A percentile compares a stretch with the other conserved stretches of the same genome.
These are phyloP conservation scores for Monochamus saltuarius DNA, from an alignment of 1,140 invertebrate species.

Conservation along the genomic window DNA sequence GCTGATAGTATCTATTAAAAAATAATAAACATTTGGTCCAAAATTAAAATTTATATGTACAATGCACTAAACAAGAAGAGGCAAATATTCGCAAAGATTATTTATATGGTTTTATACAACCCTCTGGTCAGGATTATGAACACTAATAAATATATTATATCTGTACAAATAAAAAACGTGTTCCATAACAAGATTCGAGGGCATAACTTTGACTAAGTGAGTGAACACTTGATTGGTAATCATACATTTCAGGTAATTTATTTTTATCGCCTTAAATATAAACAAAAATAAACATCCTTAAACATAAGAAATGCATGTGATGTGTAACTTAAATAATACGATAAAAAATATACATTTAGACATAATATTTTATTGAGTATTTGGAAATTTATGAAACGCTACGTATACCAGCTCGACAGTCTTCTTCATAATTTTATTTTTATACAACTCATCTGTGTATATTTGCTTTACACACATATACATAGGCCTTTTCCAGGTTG, in stretches of 20 bases:
- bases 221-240: slow-evolving; percentile 48
- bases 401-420: slow-evolving; percentile 8
- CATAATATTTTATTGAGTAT: slow-evolving; percentile 34
- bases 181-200: slow-evolving; percentile 19
- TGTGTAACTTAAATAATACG: slow-evolving; percentile 31
- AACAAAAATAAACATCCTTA: slow-evolving; percentile 21
- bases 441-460: too few relatives aligned
- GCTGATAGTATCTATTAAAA: slow-evolving; percentile 3
- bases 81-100: slow-evolving; percentile 38
- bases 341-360: slow-evolving; percentile 41
- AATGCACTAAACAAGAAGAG: slow-evolving; percentile 35
- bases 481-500: too few relatives aligned
- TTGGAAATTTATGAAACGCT: slow-evolving; percentile 41
- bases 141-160: slow-evolving; percentile 44
- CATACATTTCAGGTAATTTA: slow-evolving; percentile 41
- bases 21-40: slow-evolving; percentile 27
- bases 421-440: slow-evolving; percentile 10
- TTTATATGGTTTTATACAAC: slow-evolving; percentile 50
- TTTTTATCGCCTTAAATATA: slow-evolving; percentile 28
- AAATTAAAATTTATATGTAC: slow-evolving; percentile 35
- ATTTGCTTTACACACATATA: too few relatives aligned
- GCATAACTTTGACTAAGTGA: slow-evolving; percentile 44
- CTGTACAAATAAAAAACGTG: slow-evolving; percentile 38
- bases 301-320: slow-evolving; percentile 33
- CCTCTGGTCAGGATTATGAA: slow-evolving; percentile 2